phyloP scores from a whole-genome alignment of 2,113 vertebrate species.

The Nematolebias whitei region DNA sequence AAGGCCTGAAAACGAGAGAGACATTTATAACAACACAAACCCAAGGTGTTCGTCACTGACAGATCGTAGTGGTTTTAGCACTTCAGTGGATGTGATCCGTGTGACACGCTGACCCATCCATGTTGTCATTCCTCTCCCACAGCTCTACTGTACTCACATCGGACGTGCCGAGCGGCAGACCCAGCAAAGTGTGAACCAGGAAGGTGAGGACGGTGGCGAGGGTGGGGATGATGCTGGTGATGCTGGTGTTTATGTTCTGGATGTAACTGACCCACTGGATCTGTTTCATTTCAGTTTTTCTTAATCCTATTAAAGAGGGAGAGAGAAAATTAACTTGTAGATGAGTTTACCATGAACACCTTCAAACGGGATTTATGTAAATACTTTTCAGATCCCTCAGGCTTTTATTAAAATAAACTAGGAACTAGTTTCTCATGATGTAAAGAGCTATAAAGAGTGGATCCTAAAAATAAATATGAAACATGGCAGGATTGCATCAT shows the following conservation, averaged over 20 bases:
- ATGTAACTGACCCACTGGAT: slow-evolving; percentile 75
- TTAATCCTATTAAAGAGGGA: slow-evolving; percentile 64
- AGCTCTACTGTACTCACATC: slow-evolving; percentile 70
- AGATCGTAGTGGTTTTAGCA: not conserved
- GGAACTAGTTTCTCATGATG: too few relatives aligned
- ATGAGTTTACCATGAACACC: too few relatives aligned
- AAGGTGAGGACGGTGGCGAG: slow-evolving; percentile 81
- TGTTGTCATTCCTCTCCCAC: not conserved
- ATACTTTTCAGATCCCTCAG: too few relatives aligned
- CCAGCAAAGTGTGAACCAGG: slow-evolving; percentile 77
- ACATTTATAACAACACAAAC: not conserved
- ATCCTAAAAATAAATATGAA: too few relatives aligned
- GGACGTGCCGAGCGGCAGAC: slow-evolving; percentile 64
- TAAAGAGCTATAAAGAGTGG: too few relatives aligned
- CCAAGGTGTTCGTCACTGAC: not conserved
- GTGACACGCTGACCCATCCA: too few relatives aligned
- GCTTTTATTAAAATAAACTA: too few relatives aligned
- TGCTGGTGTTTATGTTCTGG: slow-evolving; percentile 73
- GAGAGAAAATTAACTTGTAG: not conserved
- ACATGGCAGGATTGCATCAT: too few relatives aligned
- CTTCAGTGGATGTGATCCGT: not conserved
- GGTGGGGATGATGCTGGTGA: slow-evolving; percentile 71
- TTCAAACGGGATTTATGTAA: too few relatives aligned
- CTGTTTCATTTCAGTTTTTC: slow-evolving; percentile 75
- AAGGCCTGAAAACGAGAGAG: slow-evolving; percentile 78